phyloP scores from a whole-genome alignment of 2,888 invertebrate genomes.

The Deilephila porcellus region DNA sequence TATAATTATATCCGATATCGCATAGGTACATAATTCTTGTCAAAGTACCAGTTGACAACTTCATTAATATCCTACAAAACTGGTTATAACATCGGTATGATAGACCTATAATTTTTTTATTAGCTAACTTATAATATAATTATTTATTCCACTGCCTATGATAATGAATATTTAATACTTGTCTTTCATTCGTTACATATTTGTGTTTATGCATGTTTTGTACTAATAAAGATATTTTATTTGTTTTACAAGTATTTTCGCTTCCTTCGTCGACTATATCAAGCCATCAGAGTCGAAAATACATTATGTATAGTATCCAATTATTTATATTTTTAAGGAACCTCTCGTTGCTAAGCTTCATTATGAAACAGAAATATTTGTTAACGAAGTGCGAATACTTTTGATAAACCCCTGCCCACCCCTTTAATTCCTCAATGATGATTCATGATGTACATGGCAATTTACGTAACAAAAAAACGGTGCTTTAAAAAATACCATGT shows the following conservation, averaged over 20 bases:
- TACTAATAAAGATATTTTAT: not conserved
- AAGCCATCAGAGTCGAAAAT: too few relatives aligned
- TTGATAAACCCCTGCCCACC: too few relatives aligned
- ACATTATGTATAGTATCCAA: too few relatives aligned
- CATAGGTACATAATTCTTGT: not conserved
- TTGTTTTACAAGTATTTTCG: not conserved
- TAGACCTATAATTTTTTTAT: constrained; percentile 12
- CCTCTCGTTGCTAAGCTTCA: too few relatives aligned
- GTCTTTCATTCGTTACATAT: not conserved
- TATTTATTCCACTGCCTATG: not conserved
- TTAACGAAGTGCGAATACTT: too few relatives aligned
- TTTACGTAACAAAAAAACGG: too few relatives aligned
- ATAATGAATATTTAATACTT: not conserved
- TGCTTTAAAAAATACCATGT: not conserved
- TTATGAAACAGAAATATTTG: too few relatives aligned
- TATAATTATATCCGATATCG: not conserved
- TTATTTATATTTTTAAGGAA: too few relatives aligned
- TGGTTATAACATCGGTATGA: not conserved
- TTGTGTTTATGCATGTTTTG: not conserved
- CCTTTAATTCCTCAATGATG: too few relatives aligned
- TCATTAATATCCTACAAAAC: not conserved
- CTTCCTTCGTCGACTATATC: not conserved
- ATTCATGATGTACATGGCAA: too few relatives aligned
- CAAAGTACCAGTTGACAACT: not conserved
- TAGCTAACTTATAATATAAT: constrained; percentile 1